Conservation (phyloP, 2,888 invertebrate genomes). For the Palloptera scutellata region DNA sequence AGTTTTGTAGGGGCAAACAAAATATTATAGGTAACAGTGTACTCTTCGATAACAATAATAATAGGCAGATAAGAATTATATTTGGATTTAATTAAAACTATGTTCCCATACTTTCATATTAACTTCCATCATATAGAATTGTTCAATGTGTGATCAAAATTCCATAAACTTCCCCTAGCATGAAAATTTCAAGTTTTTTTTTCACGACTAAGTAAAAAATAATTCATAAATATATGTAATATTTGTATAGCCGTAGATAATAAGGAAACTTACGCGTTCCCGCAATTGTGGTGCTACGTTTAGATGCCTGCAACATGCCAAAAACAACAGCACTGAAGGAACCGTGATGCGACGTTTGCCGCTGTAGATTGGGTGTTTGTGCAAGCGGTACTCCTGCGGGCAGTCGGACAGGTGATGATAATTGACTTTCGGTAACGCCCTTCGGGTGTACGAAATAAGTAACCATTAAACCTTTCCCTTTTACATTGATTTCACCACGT, state of each 20-base stretch:
- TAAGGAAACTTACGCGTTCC: conserved; percentile 59
- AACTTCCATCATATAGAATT: too few relatives aligned
- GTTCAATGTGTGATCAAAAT: too few relatives aligned
- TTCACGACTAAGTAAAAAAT: too few relatives aligned
- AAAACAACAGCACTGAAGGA: conserved; percentile 88
- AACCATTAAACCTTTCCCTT: conserved; percentile 95
- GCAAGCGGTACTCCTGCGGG: conserved; percentile 65
- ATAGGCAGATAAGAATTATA: too few relatives aligned
- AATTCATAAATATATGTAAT: not conserved
- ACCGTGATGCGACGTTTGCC: conserved; percentile 77
- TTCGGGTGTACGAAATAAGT: conserved; percentile 88
- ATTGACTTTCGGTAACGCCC: conserved; percentile 57
- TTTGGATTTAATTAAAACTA: too few relatives aligned
- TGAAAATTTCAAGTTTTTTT: too few relatives aligned
- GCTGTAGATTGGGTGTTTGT: conserved; percentile 68
- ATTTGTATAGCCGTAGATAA: not conserved
- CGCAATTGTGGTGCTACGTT: conserved; percentile 60
- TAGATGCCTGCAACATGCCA: conserved; percentile 82
- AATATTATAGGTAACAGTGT: too few relatives aligned
- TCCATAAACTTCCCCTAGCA: too few relatives aligned
- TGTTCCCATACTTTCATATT: too few relatives aligned
- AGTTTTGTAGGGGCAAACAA: too few relatives aligned
- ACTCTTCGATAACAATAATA: too few relatives aligned
- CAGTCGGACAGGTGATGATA: conserved; percentile 58
- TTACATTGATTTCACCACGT: conserved; percentile 88